phyloP scores from a whole-genome alignment of 1,140 invertebrate species.

The Zaprionus taronus region DNA sequence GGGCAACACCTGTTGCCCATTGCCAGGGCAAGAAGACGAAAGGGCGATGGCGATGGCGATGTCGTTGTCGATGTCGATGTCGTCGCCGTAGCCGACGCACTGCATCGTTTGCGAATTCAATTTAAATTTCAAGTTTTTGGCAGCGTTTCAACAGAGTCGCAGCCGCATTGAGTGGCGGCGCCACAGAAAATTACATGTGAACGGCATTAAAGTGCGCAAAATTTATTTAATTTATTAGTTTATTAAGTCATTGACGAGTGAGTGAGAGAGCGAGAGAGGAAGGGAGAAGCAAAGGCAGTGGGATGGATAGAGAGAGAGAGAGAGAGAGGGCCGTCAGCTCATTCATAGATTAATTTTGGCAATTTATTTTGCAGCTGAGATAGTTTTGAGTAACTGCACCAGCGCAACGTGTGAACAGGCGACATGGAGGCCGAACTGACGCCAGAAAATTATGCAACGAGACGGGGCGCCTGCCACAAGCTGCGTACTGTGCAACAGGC shows the following conservation, averaged over 20 bases:
- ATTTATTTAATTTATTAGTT: constrained; percentile 76
- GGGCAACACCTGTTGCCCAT: constrained; percentile 67
- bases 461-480: constrained; percentile 43
- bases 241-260: constrained; percentile 72
- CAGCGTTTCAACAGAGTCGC: constrained; percentile 67
- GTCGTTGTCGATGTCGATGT: not conserved
- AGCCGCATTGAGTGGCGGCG: constrained; percentile 40
- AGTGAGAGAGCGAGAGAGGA: constrained; percentile 25
- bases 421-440: constrained; percentile 41
- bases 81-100: constrained; percentile 53
- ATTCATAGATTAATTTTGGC: constrained; percentile 80
- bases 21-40: constrained; percentile 44
- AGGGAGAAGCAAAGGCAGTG: constrained; percentile 6
- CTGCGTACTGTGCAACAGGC: constrained; percentile 7
- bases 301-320: not conserved
- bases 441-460: constrained; percentile 68
- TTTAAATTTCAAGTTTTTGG: constrained; percentile 78
- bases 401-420: constrained; percentile 43
- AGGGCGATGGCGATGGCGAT: constrained; percentile 44
- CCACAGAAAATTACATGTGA: constrained; percentile 60
- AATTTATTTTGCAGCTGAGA: constrained; percentile 69
- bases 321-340: constrained; percentile 61
- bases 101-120: constrained; percentile 74
- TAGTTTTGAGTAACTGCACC: constrained; percentile 77
- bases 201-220: constrained; percentile 74